Conservation (phyloP, 2,888 invertebrate species). For the Drosophila mimetica region DNA sequence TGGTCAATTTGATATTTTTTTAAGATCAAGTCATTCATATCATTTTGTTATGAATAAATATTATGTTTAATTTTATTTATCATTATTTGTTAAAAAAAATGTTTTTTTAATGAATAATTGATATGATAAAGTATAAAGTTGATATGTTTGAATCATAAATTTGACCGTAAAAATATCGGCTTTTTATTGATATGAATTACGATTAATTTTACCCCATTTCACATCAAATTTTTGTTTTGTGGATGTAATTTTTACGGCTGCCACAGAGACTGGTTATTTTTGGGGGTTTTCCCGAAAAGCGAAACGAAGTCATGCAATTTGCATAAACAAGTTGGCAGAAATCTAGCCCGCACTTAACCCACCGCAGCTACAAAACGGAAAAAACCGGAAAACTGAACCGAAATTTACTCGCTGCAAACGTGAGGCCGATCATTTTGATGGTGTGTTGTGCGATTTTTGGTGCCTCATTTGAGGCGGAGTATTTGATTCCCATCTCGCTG, state of each 20-base stretch:
- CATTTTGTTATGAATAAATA: too few species aligned
- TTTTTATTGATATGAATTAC: too few species aligned
- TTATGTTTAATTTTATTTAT: too few species aligned
- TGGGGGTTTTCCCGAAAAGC: slow-evolving; percentile 1
- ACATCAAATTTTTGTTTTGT: too few species aligned
- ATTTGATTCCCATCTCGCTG: slow-evolving; percentile 31
- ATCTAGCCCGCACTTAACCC: slow-evolving; percentile 26
- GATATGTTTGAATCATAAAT: too few species aligned
- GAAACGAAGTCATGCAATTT: slow-evolving; percentile 39
- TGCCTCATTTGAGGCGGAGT: slow-evolving; percentile 30
- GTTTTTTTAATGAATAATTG: too few species aligned
- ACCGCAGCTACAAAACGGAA: slow-evolving; percentile 1
- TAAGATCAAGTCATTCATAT: too few species aligned
- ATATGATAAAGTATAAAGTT: too few species aligned
- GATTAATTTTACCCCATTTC: too few species aligned
- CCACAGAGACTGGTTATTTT: slow-evolving; percentile 22
- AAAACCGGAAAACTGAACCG: neutral
- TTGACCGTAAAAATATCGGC: too few species aligned
- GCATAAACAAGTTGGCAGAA: slow-evolving; percentile 47
- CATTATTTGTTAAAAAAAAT: too few species aligned
- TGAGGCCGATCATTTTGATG: slow-evolving; percentile 46
- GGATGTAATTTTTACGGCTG: slow-evolving; percentile 38
- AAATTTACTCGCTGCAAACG: slow-evolving; percentile 39
- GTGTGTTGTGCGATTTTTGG: slow-evolving; percentile 30
- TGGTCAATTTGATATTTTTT: too few species aligned